Base-by-base conservation (phyloP, 2,113 vertebrate species). In the Scolopax mira region DNA sequence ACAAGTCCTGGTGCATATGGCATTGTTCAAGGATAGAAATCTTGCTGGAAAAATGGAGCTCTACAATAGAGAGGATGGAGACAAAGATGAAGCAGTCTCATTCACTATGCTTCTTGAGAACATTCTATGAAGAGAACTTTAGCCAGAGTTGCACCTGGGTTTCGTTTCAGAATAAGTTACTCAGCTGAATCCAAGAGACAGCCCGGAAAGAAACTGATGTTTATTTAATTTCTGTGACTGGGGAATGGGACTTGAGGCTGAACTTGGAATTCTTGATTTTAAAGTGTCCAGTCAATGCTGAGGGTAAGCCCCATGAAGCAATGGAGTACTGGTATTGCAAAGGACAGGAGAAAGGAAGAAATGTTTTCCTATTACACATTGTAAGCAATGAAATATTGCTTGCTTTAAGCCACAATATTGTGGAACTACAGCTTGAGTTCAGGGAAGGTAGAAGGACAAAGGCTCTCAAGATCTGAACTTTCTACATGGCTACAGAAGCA, bases 41-140 rank as follows among this genome's bases (percentile, higher is more conserved):
- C 28, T 39, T 2, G 0, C n/a, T 58, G 44, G 19, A n/a, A 46
- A 33, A 83, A 57, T 58, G 44, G n/a, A 72, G 6, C 12, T 21
- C 17, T 52, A 6, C 2, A 1, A 1, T 4, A 60, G n/a, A 12
- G 19, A 58, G 7, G 33, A 42, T 18, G 19, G 37, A 58, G 42
- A 51, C 24, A 51, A 65, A 39, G 23, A 21, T 18, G 19, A 18
- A 41, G 33, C 33, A 23, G 24, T 39, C 18, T 52, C 28, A 23
- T 71, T 78, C 37, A 23, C 28, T 58, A 3, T 49, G 15, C 27
- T 71, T 60, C 64, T 78, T 41, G 37, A 77, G 37, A 82, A 44
- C 19, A 18, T 71, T 77, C 27, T 18, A 31, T 35, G 33, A 82
- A 62, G 39, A 42, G 18, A 87, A 39, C 27, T 58, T 21, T 27